These are phyloP conservation scores for Notocelia uddmanniana DNA, from an alignment of 2,888 invertebrate genomes.

Conservation along the genomic window DNA sequence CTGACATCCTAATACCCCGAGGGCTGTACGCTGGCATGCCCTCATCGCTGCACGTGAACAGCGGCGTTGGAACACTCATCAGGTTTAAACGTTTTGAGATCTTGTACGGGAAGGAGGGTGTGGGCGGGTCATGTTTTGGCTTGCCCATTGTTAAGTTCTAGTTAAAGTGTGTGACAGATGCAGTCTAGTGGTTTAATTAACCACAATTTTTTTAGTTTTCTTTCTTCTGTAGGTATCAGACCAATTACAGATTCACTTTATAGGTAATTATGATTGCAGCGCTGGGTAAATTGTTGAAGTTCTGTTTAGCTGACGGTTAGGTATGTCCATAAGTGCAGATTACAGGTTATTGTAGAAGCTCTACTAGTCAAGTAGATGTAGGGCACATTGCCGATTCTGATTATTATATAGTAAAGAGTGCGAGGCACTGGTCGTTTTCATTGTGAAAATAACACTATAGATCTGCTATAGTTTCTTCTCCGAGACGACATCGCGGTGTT, in stretches of 20 bases:
- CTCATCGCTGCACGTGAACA: too few species aligned
- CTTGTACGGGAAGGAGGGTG: constrained; percentile 65
- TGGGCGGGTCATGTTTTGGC: constrained; percentile 65
- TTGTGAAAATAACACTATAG: not conserved
- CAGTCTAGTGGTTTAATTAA: not conserved
- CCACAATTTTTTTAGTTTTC: not conserved
- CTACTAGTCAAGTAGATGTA: too few species aligned
- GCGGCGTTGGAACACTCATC: too few species aligned
- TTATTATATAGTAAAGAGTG: not conserved
- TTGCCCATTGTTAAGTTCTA: constrained; percentile 65
- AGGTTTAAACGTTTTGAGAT: constrained; percentile 65
- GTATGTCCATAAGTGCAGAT: too few species aligned
- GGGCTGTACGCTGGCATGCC: constrained; percentile 64
- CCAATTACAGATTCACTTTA: not conserved
- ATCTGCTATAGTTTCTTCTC: not conserved
- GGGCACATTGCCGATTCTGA: too few species aligned
- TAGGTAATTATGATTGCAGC: too few species aligned
- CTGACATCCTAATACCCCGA: constrained; percentile 67
- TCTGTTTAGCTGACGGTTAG: not conserved
- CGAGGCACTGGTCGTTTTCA: not conserved
- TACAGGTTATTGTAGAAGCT: too few species aligned
- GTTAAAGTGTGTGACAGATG: not conserved
- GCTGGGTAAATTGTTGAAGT: not conserved
- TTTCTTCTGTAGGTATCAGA: not conserved
- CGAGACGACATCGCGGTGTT: not conserved